Conservation (phyloP, 2,113 vertebrate species). For the Odocoileus hemionus region DNA sequence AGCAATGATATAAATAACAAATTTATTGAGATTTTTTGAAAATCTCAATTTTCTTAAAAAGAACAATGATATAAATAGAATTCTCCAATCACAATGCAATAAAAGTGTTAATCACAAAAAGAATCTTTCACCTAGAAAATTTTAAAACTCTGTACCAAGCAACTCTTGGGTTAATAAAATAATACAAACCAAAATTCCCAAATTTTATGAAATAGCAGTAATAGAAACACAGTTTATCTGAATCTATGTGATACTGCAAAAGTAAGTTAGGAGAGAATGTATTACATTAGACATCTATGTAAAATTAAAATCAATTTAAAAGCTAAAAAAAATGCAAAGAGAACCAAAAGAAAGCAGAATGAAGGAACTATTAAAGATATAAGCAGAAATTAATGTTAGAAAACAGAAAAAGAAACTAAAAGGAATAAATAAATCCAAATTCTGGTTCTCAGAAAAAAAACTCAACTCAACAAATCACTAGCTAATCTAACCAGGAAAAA, state of each 20-base stretch:
- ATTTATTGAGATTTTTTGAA: not conserved
- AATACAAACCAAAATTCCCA: not conserved
- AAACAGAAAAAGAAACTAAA: not conserved
- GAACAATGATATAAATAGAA: not conserved
- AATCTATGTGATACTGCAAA: not conserved
- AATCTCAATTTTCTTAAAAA: slow-evolving; percentile 1
- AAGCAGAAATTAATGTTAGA: not conserved
- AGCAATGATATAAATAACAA: not conserved
- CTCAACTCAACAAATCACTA: not conserved
- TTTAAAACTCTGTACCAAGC: not conserved
- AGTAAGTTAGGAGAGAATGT: not conserved
- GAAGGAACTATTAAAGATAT: not conserved
- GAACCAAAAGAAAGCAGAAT: not conserved
- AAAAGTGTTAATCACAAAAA: not conserved
- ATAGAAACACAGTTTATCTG: not conserved
- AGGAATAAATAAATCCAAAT: not conserved
- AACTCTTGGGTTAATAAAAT: not conserved
- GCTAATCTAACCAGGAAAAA: not conserved
- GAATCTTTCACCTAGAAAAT: not conserved
- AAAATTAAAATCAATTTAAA: not conserved
- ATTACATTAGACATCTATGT: not conserved
- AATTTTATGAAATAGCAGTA: not conserved
- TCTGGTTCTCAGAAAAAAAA: not conserved
- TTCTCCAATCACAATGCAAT: not conserved
- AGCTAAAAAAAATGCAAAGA: not conserved